Percentiles rank a stretch among this genome's conserved stretches.
phyloP scores from a whole-genome alignment of 2,797 vertebrate species.

The Geotria australis region DNA sequence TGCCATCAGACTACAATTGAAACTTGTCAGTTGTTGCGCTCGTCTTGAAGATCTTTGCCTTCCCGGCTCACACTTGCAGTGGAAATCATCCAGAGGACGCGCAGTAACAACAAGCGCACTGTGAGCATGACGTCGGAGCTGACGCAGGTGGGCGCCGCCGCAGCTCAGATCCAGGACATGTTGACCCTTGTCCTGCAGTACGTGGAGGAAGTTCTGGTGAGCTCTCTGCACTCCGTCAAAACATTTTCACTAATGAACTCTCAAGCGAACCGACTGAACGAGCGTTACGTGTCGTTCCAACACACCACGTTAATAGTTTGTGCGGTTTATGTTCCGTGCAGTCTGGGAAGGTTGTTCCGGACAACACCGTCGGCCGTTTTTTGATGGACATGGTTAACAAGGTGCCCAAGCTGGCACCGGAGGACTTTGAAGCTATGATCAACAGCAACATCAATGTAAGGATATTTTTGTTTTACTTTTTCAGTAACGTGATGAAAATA shows the following conservation, averaged over 20 bases:
- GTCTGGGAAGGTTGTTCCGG: conserved; percentile 74
- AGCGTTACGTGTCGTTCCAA: too few species aligned
- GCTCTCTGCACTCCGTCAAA: conserved; percentile 2
- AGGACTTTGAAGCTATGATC: conserved; percentile 94
- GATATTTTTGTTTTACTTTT: too few species aligned
- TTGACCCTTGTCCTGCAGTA: conserved; percentile 56
- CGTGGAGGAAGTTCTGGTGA: conserved; percentile 76
- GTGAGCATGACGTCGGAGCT: conserved; percentile 73
- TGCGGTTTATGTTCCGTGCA: conserved; percentile 7
- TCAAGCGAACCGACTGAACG: too few species aligned
- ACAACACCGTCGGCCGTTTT: conserved; percentile 82
- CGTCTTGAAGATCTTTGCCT: too few species aligned
- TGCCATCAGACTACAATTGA: too few species aligned
- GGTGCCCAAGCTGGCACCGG: conserved; percentile 67
- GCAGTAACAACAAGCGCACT: conserved; percentile 33
- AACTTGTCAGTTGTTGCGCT: too few species aligned
- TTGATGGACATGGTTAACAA: conserved; percentile 90
- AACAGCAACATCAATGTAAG: conserved; percentile 97
- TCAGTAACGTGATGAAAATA: too few species aligned
- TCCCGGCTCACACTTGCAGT: conserved; percentile 12
- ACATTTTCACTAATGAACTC: too few species aligned
- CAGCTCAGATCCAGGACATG: conserved; percentile 55
- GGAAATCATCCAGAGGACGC: conserved; percentile 68
- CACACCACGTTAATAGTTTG: too few species aligned
- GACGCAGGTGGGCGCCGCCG: conserved; percentile 50